Base-by-base conservation (phyloP, 2,113 vertebrate species). In the Eulemur rufifrons region DNA sequence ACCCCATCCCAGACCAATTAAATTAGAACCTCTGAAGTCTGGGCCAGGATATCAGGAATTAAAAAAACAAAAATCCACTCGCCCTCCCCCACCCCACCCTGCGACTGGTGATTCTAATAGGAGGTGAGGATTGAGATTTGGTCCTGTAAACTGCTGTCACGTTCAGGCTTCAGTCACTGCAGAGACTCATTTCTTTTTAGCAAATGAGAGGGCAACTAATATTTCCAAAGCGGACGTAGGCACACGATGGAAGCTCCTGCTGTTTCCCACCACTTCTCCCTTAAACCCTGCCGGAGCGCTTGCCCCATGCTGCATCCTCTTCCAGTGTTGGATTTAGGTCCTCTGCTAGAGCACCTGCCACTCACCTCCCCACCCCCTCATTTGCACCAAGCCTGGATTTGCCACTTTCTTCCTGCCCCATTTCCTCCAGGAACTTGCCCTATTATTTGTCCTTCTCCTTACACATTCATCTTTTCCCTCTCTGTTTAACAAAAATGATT, bases 281-380 rank as follows among this genome's bases (percentile, higher is more conserved):
- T 54, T 32, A 52, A 20, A 56, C 8, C 10, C 34, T 3, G 17
- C 10, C 0, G 47, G 27, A 34, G 23, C 5, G 14, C 37, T 17
- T 12, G 29, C 20, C 1, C 1, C 9, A 2, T 47, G 13, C 45
- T 47, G 13, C 45, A 14, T 0, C 7, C 34, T 59, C 47, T 25
- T 59, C 42, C 0, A 5, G 1, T 13, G 63, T 39, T 37, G 68
- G 13, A 3, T 32, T 23, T 23, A 59, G 20, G 66, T n/a, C 84
- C n/a, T 18, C 42, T n/a, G 5, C 32, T 23, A 2, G 17, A 50
- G 15, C 9, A n/a, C 2, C n/a, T 8, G 37, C 10, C 56, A 59
- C 7, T 37, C 18, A 8, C 50, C 27, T 23, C 56, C 34, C 21
- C 42, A 15, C 13, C 15, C 54, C 54, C 52, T 8, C 14, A 47